phyloP scores from a whole-genome alignment of 30 jellyfish, hydroid and myxozoan genomes.

The Aurelia sp. region DNA sequence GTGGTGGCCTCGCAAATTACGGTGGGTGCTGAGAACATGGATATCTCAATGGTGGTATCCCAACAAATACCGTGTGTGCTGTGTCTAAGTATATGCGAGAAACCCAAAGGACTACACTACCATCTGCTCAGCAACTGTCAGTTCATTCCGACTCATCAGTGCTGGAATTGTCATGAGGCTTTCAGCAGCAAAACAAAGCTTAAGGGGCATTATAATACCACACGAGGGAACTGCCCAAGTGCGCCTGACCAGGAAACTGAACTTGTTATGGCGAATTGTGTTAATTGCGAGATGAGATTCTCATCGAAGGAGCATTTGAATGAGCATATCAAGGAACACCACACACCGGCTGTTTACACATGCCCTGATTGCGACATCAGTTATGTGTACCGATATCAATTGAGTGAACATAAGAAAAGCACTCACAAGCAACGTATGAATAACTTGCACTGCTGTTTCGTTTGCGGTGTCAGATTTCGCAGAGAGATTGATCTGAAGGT shows the following conservation, averaged over 20 bases:
- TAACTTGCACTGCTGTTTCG: too few species aligned
- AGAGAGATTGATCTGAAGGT: too few species aligned
- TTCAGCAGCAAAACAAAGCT: background rate
- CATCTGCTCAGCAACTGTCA: background rate
- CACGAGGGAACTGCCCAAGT: background rate
- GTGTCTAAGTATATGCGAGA: background rate
- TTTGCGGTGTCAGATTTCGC: too few species aligned
- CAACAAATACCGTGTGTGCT: background rate
- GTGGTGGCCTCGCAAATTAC: too few species aligned
- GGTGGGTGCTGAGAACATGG: too few species aligned
- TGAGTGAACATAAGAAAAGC: too few species aligned
- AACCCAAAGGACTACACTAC: background rate
- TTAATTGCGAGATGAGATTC: background rate
- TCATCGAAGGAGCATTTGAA: background rate
- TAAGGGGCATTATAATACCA: background rate
- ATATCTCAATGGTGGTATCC: background rate
- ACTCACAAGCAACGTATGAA: too few species aligned
- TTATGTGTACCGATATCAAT: too few species aligned
- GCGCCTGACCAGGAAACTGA: background rate
- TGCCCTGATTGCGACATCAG: background rate
- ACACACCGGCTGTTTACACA: too few species aligned
- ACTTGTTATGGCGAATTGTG: background rate
- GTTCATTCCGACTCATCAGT: background rate
- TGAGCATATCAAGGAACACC: background rate
- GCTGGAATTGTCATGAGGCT: constrained; percentile 12